Base-by-base conservation (phyloP, 2,797 vertebrate genomes). In the Acomys russatus region DNA sequence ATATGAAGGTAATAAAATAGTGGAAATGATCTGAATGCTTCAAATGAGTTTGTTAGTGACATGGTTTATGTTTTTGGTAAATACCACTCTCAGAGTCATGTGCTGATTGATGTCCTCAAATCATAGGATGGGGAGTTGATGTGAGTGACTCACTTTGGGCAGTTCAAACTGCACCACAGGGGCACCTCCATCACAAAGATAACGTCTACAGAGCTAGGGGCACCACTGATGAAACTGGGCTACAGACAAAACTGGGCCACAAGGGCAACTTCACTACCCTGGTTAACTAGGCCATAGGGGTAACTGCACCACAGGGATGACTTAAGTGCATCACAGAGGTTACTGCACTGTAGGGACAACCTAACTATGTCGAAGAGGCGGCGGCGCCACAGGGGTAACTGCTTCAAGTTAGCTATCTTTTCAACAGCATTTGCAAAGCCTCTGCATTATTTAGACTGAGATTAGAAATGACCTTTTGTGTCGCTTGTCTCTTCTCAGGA, bases 1-100 rank as follows among this genome's bases (percentile, higher is more conserved):
- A 90, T 59, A 83, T 76, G 38, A 86, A 73, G 78, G 25, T 94
- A 88, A 92, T 74, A 92, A 96, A 87, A 91, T 94, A 84, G 90
- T 66, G 95, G 78, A 83, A 90, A 76, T 7, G 4, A 59, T 78
- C 70, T 90, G 66, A 94, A 82, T n/a, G 51, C 49, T 51, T 96
- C 88, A 82, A 77, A 63, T 85, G 63, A 88, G 49, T 92, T 89
- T 63, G 85, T 94, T 84, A 90, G 78, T 44, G 59, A 35, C 61
- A 15, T 89, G 64, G 76, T 64, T 95, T 89, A 77, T 17, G 88
- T 56, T 85, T 91, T 78, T 49, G 56, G 73, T 79, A 87, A 94
- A 83, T 6, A 38, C 11, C 33, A 89, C 68, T 95, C 82, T 88
- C 33, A 20, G 61, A 94, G 73, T 23, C 78, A 56, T 23, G 33